Base-by-base conservation (phyloP, 2,797 vertebrate species). In the Crocodylus rhombifer region DNA sequence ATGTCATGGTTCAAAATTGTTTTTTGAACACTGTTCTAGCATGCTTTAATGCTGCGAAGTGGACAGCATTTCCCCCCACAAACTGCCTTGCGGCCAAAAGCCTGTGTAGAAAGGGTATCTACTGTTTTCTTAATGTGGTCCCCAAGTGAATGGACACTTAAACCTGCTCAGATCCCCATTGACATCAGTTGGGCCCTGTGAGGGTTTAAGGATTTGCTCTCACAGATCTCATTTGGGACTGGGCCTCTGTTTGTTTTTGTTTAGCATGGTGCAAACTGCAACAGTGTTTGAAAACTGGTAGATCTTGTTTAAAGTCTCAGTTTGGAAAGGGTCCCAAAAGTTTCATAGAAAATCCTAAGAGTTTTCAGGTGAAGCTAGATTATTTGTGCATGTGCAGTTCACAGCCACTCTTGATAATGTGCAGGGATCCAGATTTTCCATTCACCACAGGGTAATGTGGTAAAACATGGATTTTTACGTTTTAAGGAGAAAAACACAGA, bases 171-270 rank as follows among this genome's bases (percentile, higher is more conserved):
- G 77, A 30, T 25, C 13, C 23, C 67, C 84, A 4, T 77, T 2
- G 0, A 36, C 82, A 63, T 10, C 87, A 25, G 65, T 82, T 2
- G 91, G 71, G 26, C 0, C 7, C 80, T 1, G 2, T 2, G 16
- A 51, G 1, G 51, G 25, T 42, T 12, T 36, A 73, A 51, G 11
- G 23, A 25, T 73, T 73, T 73, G 20, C 21, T 14, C 33, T 73
- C 77, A 55, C 77, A 1, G 1, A 73, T 3, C 1, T 1, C 0
- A 11, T 36, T 79, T 30, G 67, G 9, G 21, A 6, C 1, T 60
- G 0, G 13, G 0, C 42, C 1, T 4, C 42, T 79, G 64, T 33
- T 2, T 33, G 87, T 7, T 79, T 18, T 74, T 3, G 0, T 0
- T 60, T 69, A 2, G 7, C 25, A 23, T 51, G 7, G 36, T 25